phyloP scores from a whole-genome alignment of 2,888 invertebrate species.

The Tipula vernalis region DNA sequence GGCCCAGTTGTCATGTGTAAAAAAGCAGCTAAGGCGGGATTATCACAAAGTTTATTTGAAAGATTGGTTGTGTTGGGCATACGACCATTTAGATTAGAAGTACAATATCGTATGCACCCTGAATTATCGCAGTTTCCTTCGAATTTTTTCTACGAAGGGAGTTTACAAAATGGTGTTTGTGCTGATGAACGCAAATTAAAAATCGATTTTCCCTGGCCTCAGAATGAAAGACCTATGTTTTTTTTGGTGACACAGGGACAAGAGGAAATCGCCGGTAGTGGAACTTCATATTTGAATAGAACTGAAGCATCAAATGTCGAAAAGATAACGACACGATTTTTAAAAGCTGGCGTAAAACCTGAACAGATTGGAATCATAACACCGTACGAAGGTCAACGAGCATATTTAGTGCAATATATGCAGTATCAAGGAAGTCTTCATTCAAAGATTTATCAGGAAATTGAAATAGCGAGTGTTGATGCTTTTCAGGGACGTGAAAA shows the following conservation, averaged over 20 bases:
- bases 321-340: constrained; percentile 90
- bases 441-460: constrained; percentile 93
- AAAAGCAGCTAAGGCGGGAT: constrained; percentile 92
- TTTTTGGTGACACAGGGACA: constrained; percentile 97
- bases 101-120: constrained; percentile 99
- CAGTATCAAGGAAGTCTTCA: constrained; percentile 96
- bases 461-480: constrained; percentile 98
- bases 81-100: constrained; percentile 90
- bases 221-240: constrained; percentile 93
- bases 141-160: constrained; percentile 98
- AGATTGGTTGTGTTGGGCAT: constrained; percentile 94
- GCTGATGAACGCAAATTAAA: constrained; percentile 88
- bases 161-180: constrained; percentile 96
- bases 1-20: constrained; percentile 99
- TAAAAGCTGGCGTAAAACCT: constrained; percentile 89
- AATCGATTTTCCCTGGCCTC: constrained; percentile 97
- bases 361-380: constrained; percentile 99
- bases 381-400: constrained; percentile 96
- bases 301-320: constrained; percentile 99
- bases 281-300: constrained; percentile 95
- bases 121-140: constrained; percentile 95
- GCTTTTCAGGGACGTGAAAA: constrained; percentile 99
- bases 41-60: constrained; percentile 95
- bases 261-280: constrained; percentile 97
- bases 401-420: constrained; percentile 97